Conservation (phyloP, 1,140 invertebrate species). For the Nixonia krombeini region DNA sequence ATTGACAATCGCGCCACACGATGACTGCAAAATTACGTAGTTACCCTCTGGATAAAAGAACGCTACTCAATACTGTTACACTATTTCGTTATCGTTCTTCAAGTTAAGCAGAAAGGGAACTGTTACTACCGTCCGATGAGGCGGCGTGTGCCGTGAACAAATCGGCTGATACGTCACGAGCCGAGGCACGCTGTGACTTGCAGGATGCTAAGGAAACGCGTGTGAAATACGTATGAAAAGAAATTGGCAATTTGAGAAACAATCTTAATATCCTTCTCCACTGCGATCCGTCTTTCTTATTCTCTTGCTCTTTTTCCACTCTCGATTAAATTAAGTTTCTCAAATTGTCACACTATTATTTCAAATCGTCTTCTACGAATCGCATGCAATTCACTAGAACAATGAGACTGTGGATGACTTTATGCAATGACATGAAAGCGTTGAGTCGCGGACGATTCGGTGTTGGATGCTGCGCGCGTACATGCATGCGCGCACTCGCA, state of each 20-base stretch:
- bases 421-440: slow-evolving; percentile 41
- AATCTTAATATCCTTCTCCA: not conserved
- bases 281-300: too few relatives aligned
- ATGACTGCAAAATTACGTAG: slow-evolving; percentile 28
- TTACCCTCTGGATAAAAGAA: too few relatives aligned
- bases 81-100: slow-evolving; percentile 31
- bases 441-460: slow-evolving; percentile 29
- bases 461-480: slow-evolving; percentile 11
- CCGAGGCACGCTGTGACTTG: slow-evolving; percentile 10
- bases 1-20: too few relatives aligned
- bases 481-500: too few relatives aligned
- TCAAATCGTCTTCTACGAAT: slow-evolving; percentile 33
- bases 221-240: too few relatives aligned
- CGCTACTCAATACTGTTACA: slow-evolving; percentile 22
- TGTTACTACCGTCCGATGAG: not conserved
- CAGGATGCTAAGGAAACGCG: slow-evolving; percentile 17
- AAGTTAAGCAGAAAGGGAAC: slow-evolving; percentile 15
- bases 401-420: slow-evolving; percentile 41
- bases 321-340: slow-evolving; percentile 3
- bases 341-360: slow-evolving; percentile 10
- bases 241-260: slow-evolving; percentile 20
- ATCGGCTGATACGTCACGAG: slow-evolving; percentile 17
- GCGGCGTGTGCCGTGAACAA: slow-evolving; percentile 21
- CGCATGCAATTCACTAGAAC: slow-evolving; percentile 43
- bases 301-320: not conserved